These are phyloP conservation scores for Sinocyclocheilus anophthalmus DNA, from an alignment of 2,113 vertebrate species.

Conservation along the genomic window DNA sequence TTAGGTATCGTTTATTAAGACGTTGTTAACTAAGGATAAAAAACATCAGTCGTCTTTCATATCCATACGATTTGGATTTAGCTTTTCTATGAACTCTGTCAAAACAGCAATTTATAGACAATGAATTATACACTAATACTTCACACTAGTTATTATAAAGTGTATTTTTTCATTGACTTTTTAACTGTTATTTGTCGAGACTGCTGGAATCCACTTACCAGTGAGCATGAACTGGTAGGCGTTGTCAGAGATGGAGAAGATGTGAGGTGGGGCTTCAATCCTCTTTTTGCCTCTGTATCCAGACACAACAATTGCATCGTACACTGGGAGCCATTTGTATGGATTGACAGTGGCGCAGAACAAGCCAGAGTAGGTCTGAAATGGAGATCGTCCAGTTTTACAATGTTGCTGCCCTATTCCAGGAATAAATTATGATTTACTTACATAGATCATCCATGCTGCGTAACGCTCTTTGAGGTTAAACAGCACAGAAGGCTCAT, in stretches of 20 bases:
- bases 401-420: too few relatives aligned
- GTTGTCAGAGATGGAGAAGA: too few relatives aligned
- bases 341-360: slow-evolving; percentile 88
- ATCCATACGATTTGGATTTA: background rate
- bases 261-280: too few relatives aligned
- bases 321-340: slow-evolving; percentile 88
- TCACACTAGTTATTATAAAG: background rate
- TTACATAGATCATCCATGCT: slow-evolving; percentile 84
- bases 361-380: slow-evolving; percentile 85
- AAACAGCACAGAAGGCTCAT: slow-evolving; percentile 64
- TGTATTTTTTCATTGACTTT: too few relatives aligned
- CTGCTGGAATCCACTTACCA: background rate
- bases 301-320: slow-evolving; percentile 59
- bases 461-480: slow-evolving; percentile 82
- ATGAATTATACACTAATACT: background rate
- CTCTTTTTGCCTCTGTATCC: background rate
- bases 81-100: too few relatives aligned
- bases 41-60: background rate
- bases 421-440: slow-evolving; percentile 31
- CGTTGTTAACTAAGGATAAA: too few relatives aligned
- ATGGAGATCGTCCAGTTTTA: background rate
- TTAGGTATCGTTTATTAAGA: too few relatives aligned
- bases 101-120: too few relatives aligned
- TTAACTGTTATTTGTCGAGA: too few relatives aligned
- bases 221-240: slow-evolving; percentile 7